phyloP scores from a whole-genome alignment of 1,140 invertebrate species.

The Metaphire vulgaris region DNA sequence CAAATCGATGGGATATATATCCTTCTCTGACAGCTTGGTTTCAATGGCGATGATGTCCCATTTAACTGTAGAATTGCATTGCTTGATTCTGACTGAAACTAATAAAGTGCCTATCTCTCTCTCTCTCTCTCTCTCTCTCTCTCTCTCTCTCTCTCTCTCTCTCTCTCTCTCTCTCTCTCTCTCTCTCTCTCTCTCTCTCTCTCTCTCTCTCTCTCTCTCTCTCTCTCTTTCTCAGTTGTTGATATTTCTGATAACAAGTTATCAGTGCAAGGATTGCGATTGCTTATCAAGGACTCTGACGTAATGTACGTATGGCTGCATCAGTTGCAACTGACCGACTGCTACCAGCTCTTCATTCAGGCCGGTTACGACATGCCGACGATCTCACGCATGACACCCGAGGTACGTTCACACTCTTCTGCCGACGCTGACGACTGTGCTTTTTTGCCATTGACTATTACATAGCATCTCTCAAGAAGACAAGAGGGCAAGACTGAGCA shows the following conservation, averaged over 20 bases:
- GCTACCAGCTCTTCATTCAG: conserved; percentile 82
- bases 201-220: background rate
- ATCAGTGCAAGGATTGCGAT: conserved; percentile 5
- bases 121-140: background rate
- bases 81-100: background rate
- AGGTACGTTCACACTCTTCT: conserved; percentile 57
- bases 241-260: background rate
- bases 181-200: background rate
- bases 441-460: background rate
- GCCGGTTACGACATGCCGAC: conserved; percentile 97
- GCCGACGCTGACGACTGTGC: conserved; percentile 1
- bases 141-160: background rate
- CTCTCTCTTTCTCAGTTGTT: background rate
- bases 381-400: conserved; percentile 94
- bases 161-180: background rate
- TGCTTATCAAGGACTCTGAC: conserved; percentile 69
- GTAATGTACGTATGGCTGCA: conserved; percentile 88
- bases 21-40: too few species aligned
- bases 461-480: background rate
- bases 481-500: background rate
- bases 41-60: background rate
- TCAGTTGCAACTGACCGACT: conserved; percentile 91
- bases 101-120: background rate
- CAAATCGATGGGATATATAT: too few species aligned
- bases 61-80: too few species aligned